Conservation (phyloP, 2,113 vertebrate species). For the Burhinus oedicnemus region DNA sequence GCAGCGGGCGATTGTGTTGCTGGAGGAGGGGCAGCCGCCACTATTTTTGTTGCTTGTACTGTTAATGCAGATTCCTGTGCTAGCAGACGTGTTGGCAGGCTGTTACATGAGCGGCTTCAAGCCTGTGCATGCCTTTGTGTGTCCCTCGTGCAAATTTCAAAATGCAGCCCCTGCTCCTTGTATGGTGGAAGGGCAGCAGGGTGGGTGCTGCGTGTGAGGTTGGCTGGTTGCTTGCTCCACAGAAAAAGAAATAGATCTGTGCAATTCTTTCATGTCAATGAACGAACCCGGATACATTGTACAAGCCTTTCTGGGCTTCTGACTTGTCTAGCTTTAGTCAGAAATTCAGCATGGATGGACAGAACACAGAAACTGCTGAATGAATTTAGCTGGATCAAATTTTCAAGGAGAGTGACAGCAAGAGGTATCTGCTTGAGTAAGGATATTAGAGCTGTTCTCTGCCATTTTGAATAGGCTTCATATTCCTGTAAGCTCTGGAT, state of each 20-base stretch:
- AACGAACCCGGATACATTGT: not conserved
- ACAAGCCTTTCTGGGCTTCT: not conserved
- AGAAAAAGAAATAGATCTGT: not conserved
- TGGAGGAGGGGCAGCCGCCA: not conserved
- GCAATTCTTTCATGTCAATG: not conserved
- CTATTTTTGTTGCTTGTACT: not conserved
- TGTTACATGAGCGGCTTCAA: accelerated
- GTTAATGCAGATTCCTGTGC: not conserved
- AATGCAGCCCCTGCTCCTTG: not conserved
- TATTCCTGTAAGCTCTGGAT: not conserved
- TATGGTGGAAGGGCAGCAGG: not conserved
- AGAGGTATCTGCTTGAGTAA: not conserved
- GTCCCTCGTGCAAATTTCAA: not conserved
- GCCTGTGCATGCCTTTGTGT: not conserved
- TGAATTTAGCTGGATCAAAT: not conserved
- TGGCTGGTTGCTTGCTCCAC: not conserved
- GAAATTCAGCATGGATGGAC: not conserved
- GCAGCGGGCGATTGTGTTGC: not conserved
- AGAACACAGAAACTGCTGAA: not conserved
- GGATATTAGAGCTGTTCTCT: not conserved
- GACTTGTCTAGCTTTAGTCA: not conserved
- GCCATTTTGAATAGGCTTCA: not conserved
- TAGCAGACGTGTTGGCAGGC: not conserved
- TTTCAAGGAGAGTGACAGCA: not conserved
- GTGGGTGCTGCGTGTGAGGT: not conserved